Evolutionary conservation across 2,888 invertebrate genomes (phyloP).

Genomic region (Papilio protenor): DNA sequence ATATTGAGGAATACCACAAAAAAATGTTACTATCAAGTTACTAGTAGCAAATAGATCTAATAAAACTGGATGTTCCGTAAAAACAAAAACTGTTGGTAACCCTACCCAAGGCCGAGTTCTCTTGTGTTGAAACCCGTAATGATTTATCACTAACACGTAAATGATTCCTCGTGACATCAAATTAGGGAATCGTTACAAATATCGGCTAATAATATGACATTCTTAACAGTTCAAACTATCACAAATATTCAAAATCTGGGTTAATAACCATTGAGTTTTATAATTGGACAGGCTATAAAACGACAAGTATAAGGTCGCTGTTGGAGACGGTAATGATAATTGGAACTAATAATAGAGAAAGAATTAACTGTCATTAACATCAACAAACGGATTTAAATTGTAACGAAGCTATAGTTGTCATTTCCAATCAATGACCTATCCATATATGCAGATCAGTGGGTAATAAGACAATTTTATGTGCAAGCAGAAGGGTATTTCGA

Average conservation of each 20-base stretch:
- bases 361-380: no score
- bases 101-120: constrained; percentile 45
- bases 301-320: no score
- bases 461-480: no score
- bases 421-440: no score
- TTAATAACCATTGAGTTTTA: not conserved
- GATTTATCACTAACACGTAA: constrained; percentile 46
- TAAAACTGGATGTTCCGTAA: constrained; percentile 3
- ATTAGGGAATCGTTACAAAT: constrained; percentile 45
- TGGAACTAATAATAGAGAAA: no score
- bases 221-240: constrained; percentile 19
- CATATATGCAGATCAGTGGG: no score
- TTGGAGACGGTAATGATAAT: no score
- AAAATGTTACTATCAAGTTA: not conserved
- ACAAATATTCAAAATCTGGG: not conserved
- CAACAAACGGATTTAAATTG: no score
- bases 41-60: not conserved
- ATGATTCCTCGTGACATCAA: constrained; percentile 38
- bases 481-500: no score
- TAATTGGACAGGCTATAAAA: no score
- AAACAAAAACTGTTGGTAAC: not conserved
- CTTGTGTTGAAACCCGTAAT: constrained; percentile 61
- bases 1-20: no score
- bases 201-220: constrained; percentile 32
- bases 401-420: no score